Base-by-base conservation (phyloP, 2,113 vertebrate species). In the Prinia subflava region DNA sequence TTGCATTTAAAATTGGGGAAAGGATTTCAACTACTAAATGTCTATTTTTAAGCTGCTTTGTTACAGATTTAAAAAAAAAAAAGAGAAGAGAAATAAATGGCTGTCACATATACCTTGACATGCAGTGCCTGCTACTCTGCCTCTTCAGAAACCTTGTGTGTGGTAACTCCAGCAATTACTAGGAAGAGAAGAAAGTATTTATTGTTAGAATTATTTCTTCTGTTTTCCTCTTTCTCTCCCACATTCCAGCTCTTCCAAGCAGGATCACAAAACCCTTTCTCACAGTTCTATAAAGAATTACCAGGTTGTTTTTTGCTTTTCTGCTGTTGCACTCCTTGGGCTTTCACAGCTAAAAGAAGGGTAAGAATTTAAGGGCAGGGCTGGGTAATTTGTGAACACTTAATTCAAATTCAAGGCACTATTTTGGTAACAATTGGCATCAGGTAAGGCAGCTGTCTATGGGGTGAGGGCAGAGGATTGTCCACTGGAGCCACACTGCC, bases 191-290 rank as follows among this genome's bases (percentile, higher is more conserved):
- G 87, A 92, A 41, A 97, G 92, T 77, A 96, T 96, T 94, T 97
- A 83, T 85, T 87, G 69, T 95, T 95, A n/a, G 15, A 52, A 78
- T 41, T 70, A 31, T 53, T 93, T 96, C 87, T 57, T 95, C 62
- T 76, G 87, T 79, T 81, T 82, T 64, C 92, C 89, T 93, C 89
- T 97, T 97, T n/a, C 62, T 49, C 52, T 25, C 93, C 81, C 83
- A 59, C 55, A 6, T 27, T 98, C 97, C 97, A 98, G 89, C 92
- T 96, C 96, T 97, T 95, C 88, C 87, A 95, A 85, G 92, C 41
- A 75, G 91, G 94, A 96, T 33, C 95, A 89, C 89, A 95, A 37
- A 49, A 79, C 92, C 41, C 15, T 73, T 93, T 25, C 80, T 96
- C 92, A 89, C 12, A 68, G 90, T 42, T 65, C 35, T 52, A 42